Conservation (phyloP, 2,888 invertebrate species). For the Rhingia campestris region DNA sequence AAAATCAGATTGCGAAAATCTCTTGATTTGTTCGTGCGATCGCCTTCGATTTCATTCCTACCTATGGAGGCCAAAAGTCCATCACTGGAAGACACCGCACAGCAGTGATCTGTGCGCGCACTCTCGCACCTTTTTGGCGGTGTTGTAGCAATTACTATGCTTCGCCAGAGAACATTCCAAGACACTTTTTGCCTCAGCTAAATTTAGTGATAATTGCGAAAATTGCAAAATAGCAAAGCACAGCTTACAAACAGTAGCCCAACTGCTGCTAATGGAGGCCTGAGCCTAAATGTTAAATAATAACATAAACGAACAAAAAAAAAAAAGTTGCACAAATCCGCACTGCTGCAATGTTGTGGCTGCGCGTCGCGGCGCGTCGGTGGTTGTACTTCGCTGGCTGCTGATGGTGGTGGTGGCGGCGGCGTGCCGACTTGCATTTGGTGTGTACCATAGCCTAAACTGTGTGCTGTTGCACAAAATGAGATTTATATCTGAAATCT, state of each 20-base stretch:
- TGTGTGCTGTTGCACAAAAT: conserved; percentile 61
- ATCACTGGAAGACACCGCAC: conserved; percentile 55
- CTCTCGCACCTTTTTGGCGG: conserved; percentile 69
- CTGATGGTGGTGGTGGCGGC: conserved; percentile 28
- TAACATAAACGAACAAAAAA: conserved; percentile 41
- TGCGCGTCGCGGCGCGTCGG: conserved; percentile 5
- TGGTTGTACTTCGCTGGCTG: not conserved
- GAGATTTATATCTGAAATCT: conserved; percentile 73
- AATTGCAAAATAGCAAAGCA: conserved; percentile 51
- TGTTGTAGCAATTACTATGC: conserved; percentile 49
- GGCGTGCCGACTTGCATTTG: conserved; percentile 48
- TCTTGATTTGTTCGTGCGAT: conserved; percentile 54
- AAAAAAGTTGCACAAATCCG: conserved; percentile 27
- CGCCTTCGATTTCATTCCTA: conserved; percentile 20
- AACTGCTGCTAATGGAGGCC: conserved; percentile 46
- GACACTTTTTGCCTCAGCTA: conserved; percentile 49
- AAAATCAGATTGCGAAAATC: conserved; percentile 72
- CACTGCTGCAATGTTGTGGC: conserved; percentile 5
- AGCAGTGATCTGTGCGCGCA: conserved; percentile 45
- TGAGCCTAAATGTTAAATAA: conserved; percentile 67
- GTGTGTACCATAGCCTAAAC: conserved; percentile 26
- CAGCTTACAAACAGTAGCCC: conserved; percentile 32
- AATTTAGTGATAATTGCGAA: conserved; percentile 67
- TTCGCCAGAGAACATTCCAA: conserved; percentile 62
- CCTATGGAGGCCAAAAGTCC: conserved; percentile 66